A percentile compares a stretch with the other conserved stretches of the same genome.
Conservation (phyloP, 1,140 invertebrate species). For the Tyrophagus putrescentiae region DNA sequence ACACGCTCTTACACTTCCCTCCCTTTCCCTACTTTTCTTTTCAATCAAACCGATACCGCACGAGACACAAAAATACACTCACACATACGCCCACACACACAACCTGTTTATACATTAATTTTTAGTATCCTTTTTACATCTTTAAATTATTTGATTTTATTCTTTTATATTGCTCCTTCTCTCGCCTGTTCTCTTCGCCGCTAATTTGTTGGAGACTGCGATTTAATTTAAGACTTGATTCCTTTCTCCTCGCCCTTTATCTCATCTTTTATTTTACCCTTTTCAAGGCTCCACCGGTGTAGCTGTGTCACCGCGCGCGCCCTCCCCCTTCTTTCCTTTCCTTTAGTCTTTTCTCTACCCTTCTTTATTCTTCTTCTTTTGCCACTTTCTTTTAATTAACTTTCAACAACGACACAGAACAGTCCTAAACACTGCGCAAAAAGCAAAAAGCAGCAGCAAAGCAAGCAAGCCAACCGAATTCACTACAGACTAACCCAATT, state of each 20-base stretch:
- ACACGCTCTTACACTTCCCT: background rate
- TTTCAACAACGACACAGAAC: too few species aligned
- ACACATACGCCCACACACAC: background rate
- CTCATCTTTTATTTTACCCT: background rate
- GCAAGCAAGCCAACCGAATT: too few species aligned
- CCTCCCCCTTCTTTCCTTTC: too few species aligned
- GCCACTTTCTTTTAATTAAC: too few species aligned
- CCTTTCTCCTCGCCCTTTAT: background rate
- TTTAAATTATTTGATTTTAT: constrained; percentile 8
- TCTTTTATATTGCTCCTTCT: background rate
- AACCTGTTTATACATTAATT: background rate
- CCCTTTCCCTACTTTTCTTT: background rate
- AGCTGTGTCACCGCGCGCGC: too few species aligned
- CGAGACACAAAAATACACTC: background rate
- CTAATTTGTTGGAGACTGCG: background rate
- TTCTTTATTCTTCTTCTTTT: too few species aligned
- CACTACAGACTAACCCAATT: too few species aligned
- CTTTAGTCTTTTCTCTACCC: too few species aligned
- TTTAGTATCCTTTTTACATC: constrained; percentile 4
- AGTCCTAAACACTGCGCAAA: too few species aligned
- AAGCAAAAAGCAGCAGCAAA: too few species aligned
- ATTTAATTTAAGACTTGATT: background rate
- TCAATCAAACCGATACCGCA: background rate
- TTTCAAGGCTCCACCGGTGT: too few species aligned
- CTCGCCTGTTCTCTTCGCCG: background rate